Evolutionary conservation across 1,140 invertebrate species (phyloP).

Genomic region (Parasteatoda tepidariorum): DNA sequence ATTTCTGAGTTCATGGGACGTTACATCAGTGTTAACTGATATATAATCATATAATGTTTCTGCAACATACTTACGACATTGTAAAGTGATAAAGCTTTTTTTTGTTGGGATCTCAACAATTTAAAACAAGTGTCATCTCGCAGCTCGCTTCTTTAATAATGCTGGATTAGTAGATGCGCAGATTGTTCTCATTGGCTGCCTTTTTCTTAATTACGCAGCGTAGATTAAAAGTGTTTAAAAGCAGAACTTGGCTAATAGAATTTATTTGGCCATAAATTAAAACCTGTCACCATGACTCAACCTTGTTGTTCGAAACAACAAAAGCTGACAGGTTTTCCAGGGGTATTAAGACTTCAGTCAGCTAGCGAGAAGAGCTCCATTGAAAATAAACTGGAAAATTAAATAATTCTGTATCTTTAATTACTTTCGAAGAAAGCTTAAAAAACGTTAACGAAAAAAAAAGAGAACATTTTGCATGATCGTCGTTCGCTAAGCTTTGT

Average conservation of each 20-base stretch:
- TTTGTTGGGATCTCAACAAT: too few species aligned
- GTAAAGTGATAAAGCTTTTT: too few species aligned
- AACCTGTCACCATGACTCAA: slow-evolving; percentile 9
- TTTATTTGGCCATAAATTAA: slow-evolving; percentile 39
- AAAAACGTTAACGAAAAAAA: neutral
- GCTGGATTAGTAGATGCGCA: neutral
- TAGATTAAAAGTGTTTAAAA: slow-evolving; percentile 19
- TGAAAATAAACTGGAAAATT: neutral
- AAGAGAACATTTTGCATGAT: too few species aligned
- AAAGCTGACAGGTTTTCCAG: slow-evolving; percentile 11
- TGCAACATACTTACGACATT: too few species aligned
- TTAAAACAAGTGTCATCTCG: too few species aligned
- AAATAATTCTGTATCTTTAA: slow-evolving; percentile 7
- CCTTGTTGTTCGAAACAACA: neutral
- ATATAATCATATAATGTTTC: too few species aligned
- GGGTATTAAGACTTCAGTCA: slow-evolving; percentile 6
- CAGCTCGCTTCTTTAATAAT: neutral
- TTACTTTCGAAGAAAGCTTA: neutral
- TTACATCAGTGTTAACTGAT: too few species aligned
- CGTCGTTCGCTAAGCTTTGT: neutral
- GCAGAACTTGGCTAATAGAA: slow-evolving; percentile 2
- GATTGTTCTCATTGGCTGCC: neutral
- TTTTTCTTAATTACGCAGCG: slow-evolving; percentile 26
- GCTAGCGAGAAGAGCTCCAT: neutral
- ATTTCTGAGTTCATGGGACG: too few species aligned